Evolutionary conservation across 1,140 invertebrate species (phyloP).

Genomic region (Anagrus nilaparvatae): DNA sequence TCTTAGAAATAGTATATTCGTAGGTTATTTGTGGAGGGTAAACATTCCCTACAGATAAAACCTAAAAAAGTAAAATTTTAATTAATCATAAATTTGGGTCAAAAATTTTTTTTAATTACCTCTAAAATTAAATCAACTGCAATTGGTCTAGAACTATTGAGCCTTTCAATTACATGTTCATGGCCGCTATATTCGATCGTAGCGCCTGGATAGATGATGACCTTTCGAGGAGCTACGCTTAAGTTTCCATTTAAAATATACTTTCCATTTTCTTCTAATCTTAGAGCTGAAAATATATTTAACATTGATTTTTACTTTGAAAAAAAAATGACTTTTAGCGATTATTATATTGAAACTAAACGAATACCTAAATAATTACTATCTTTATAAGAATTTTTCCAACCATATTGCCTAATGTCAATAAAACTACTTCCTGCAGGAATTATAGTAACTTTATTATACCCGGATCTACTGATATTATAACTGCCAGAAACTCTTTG

Average conservation of each 20-base stretch:
- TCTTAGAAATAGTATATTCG: slow-evolving; percentile 58
- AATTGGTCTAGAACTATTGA: slow-evolving; percentile 67
- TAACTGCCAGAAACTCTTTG: slow-evolving; percentile 52
- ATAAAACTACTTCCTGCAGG: slow-evolving; percentile 75
- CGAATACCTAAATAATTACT: slow-evolving; percentile 82
- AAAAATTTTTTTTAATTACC: too few species aligned
- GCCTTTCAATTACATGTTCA: slow-evolving; percentile 56
- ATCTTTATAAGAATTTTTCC: slow-evolving; percentile 50
- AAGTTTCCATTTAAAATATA: slow-evolving; percentile 76
- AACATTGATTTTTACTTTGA: background rate
- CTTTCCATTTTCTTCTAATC: slow-evolving; percentile 46
- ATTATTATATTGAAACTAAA: slow-evolving; percentile 8
- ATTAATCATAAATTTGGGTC: slow-evolving; percentile 9
- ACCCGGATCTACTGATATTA: slow-evolving; percentile 51
- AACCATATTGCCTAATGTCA: slow-evolving; percentile 62
- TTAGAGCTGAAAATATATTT: slow-evolving; percentile 44
- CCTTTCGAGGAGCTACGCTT: slow-evolving; percentile 58
- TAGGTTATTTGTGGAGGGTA: slow-evolving; percentile 64
- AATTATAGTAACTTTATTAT: slow-evolving; percentile 65
- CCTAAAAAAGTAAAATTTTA: too few species aligned
- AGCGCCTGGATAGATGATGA: slow-evolving; percentile 57
- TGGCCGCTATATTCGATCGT: slow-evolving; percentile 76
- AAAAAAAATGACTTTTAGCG: background rate
- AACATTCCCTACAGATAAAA: slow-evolving; percentile 61
- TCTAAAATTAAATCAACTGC: slow-evolving; percentile 63